Conservation (phyloP, 2,113 vertebrate species). For the Caranx melampygus region DNA sequence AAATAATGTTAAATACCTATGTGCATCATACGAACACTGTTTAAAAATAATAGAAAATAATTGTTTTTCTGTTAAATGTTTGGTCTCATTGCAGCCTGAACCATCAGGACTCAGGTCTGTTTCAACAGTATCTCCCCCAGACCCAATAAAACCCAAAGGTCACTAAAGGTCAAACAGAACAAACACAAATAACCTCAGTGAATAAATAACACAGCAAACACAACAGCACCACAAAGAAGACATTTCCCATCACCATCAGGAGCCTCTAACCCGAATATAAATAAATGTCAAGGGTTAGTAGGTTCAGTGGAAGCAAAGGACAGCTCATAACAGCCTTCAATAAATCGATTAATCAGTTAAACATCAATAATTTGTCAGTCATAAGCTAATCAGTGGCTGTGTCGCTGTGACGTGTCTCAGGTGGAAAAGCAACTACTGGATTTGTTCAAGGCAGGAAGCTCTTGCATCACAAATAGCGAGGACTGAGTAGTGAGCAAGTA, state of each 20-base stretch:
- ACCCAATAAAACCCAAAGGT: background rate
- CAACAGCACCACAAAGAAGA: no score
- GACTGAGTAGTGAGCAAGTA: no score
- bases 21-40: no score
- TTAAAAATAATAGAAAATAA: no score
- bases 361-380: no score
- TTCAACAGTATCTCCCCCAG: background rate
- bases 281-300: background rate
- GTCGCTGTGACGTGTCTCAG: background rate
- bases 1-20: no score
- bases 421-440: background rate
- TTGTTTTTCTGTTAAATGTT: no score
- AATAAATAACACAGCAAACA: conserved; percentile 1
- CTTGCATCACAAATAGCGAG: background rate
- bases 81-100: background rate
- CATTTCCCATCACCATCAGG: background rate
- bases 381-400: background rate
- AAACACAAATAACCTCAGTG: background rate
- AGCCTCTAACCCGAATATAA: background rate
- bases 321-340: no score
- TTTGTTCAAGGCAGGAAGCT: background rate
- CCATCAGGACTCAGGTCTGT: background rate
- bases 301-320: no score
- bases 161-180: background rate
- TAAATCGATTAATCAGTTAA: no score